phyloP scores from a whole-genome alignment of 2,113 vertebrate genomes.

The Oreotrochilus melanogaster region DNA sequence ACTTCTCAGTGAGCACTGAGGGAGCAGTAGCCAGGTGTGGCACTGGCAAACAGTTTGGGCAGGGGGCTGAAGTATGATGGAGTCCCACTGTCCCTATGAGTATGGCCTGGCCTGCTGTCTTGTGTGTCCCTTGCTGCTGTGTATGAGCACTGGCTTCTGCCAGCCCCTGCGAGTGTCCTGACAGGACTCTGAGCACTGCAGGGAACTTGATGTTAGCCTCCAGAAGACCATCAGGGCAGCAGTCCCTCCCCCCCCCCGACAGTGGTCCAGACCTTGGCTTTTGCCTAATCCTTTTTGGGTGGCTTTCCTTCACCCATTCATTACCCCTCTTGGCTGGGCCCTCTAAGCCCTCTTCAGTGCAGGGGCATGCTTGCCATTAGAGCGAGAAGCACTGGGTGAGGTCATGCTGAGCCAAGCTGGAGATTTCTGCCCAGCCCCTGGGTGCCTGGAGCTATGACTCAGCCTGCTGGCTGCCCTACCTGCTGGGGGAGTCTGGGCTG shows the following conservation, averaged over 20 bases:
- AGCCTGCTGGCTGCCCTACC: background rate
- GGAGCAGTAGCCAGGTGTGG: background rate
- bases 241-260: background rate
- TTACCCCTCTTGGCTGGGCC: slow-evolving; percentile 17
- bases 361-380: background rate
- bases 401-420: background rate
- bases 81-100: background rate
- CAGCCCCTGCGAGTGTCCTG: background rate
- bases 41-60: background rate
- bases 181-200: accelerated
- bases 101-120: accelerated
- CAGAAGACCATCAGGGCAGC: background rate
- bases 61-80: background rate
- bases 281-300: background rate
- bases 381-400: slow-evolving; percentile 40
- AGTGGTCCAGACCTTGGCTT: background rate
- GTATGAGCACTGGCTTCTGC: background rate
- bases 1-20: background rate
- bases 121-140: background rate
- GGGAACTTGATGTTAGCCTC: background rate
- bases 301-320: slow-evolving; percentile 11
- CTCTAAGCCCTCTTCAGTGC: background rate
- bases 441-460: slow-evolving; percentile 39
- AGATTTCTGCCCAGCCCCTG: background rate
- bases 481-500: background rate